Conservation (phyloP, 2,113 vertebrate species). For the Struthio camelus region DNA sequence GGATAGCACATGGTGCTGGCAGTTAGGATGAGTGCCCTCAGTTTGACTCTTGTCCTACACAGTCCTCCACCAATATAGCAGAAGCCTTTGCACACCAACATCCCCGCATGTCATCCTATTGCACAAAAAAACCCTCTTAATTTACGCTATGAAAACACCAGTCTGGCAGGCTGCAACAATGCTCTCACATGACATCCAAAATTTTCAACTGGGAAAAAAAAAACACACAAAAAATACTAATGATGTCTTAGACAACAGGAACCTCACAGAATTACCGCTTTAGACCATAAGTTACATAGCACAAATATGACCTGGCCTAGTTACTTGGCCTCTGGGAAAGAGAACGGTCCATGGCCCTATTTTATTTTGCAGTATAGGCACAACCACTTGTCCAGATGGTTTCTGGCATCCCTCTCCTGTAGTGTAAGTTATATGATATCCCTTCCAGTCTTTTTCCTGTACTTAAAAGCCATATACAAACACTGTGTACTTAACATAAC, state of each 20-base stretch:
- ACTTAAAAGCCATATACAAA: background rate
- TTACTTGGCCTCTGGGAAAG: background rate
- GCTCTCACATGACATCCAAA: background rate
- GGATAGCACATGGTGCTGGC: background rate
- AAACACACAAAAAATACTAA: background rate
- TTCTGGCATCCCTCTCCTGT: background rate
- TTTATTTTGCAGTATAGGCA: background rate
- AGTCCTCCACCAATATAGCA: background rate
- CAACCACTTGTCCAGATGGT: background rate
- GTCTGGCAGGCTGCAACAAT: background rate
- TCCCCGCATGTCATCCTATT: accelerated
- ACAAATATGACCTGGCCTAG: background rate
- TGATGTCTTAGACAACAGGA: background rate
- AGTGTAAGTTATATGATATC: background rate
- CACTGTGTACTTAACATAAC: background rate
- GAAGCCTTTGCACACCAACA: background rate
- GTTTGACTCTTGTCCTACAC: background rate
- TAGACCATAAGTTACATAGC: background rate
- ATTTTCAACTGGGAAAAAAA: background rate
- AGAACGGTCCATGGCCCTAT: background rate
- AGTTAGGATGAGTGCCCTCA: background rate
- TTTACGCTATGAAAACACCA: background rate
- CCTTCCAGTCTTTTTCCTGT: background rate
- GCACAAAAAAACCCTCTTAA: background rate
- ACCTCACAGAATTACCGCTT: background rate